Evolutionary conservation across 2,888 invertebrate genomes (phyloP), one percentile per base, ranked within the genome.

Genomic region (Dicroscelio sp.): DNA sequence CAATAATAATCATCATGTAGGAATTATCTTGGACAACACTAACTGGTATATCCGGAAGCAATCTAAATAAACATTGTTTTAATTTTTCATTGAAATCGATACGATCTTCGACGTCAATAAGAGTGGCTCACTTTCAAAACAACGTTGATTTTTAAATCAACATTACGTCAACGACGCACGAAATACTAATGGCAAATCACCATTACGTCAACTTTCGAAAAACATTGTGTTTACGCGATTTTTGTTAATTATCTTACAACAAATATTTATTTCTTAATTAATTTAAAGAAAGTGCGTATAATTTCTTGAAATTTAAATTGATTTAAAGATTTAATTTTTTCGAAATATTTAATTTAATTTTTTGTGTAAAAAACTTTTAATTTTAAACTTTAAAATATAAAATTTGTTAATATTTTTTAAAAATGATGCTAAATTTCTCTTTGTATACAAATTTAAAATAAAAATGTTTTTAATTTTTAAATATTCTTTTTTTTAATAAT

Each of bases 141-240:
- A 80, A 69, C 80, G 67, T 69, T 55, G 14, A 80, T 69, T 78
- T 79, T 52, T 79, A 65, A 79, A 79, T 65, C 65, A 65, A 48
- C 79, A 52, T 65, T 63, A 65, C 65, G 55, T 75, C 75, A 75
- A 75, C 23, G 27, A 25, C 35, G 38, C 8, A 58, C 27, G 38
- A 60, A 58, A 55, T 55, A 38, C 38, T 14, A 75, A 55, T 55
- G 30, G 55, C 35, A 55, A 55, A 33, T 55, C 33, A 33, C 52
- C 55, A 75, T 75, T 33, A 75, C 52, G 33, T 75, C 55, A 55
- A 75, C 55, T 30, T 73, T 73, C 43, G 31, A 52, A 73, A 27
- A 31, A 23, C 48, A 52, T 1, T 58, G 17, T 48, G 35, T 33
- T 75, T 27, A 27, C 30, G 25, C 43, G 10, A 43, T 43, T 43